Base-by-base conservation (phyloP, 2,888 invertebrate species). In the Glaucopsyche alexis region DNA sequence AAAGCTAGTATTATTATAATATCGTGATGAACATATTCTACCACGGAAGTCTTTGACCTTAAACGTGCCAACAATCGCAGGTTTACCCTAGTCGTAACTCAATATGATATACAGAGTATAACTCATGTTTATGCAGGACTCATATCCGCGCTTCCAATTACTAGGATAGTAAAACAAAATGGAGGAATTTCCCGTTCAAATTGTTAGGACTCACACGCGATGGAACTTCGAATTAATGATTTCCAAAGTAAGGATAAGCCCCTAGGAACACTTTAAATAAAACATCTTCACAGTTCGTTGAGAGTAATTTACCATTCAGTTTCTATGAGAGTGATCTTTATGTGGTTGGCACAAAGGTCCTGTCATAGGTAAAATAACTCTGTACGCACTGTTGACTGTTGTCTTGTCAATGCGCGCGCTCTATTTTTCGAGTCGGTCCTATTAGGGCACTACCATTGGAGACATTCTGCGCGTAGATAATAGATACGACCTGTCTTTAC, bases 141-240 rank as follows among this genome's bases (percentile, higher is more conserved):
- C 29, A 60, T 60, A 60, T 38, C 60, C 29, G 29, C 13, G 29
- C 11, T 60, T 29, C 60, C 60, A 60, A 60, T 60, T 60, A 60
- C 60, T 29, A 13, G 29, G 60, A 60, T 60, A 29, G 60, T 29
- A 19, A 60, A 60, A 60, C 38, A 60, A 38, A 38, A 60, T 60
- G 60, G 60, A 29, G 29, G 38, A 60, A 29, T 60, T 60, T 60
- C 38, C 60, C 29, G 29, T 29, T 60, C 60, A 60, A 29, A 60
- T 60, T 60, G 60, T 29, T 29, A 60, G 60, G 60, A 60, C 60
- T 29, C 29, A 60, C 60, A 60, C 60, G 60, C 60, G 7, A 55
- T 19, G 55, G 29, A 60, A 29, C 13, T 13, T 4, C 19, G 6
- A 60, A 47, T 1, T 13, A 47, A 60, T 60, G 60, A 60, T 38